Percentiles rank a stretch among this genome's conserved stretches.
Conservation (phyloP, 2,113 vertebrate species). For the Polypterus bichir region DNA sequence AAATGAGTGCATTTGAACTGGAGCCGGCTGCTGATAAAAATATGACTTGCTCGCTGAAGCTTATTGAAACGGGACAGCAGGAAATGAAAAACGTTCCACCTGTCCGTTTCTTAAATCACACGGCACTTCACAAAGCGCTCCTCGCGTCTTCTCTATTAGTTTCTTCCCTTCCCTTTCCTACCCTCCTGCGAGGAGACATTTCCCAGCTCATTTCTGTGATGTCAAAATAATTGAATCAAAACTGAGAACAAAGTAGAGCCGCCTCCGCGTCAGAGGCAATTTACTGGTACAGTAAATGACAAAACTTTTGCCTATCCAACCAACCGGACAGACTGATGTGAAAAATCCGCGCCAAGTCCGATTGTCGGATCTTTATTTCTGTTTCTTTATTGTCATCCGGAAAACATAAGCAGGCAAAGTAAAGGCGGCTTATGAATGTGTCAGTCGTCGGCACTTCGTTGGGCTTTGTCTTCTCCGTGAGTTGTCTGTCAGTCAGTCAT, state of each 20-base stretch:
- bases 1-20: conserved; percentile 14
- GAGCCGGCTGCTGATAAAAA: conserved; percentile 22
- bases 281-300: conserved; percentile 38
- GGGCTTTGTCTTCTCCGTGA: no score
- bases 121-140: conserved; percentile 31
- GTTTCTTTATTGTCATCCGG: no score
- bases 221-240: conserved; percentile 49
- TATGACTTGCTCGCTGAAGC: conserved; percentile 32
- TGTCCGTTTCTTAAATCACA: conserved; percentile 39
- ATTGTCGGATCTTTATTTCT: no score
- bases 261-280: conserved; percentile 20
- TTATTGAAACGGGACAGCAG: conserved; percentile 38
- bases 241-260: conserved; percentile 24
- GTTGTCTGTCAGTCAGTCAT: no score
- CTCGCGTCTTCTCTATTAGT: conserved; percentile 25
- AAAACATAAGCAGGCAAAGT: no score
- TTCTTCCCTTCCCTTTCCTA: conserved; percentile 26
- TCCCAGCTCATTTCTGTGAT: conserved; percentile 38
- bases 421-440: no score
- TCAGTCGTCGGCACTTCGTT: no score
- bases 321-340: no score
- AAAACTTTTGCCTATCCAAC: conserved; percentile 12
- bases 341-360: no score
- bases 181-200: conserved; percentile 29
- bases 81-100: conserved; percentile 44